phyloP scores from a whole-genome alignment of 30 jellyfish, hydroid and myxozoan species.

The Nemopilema nomurai region DNA sequence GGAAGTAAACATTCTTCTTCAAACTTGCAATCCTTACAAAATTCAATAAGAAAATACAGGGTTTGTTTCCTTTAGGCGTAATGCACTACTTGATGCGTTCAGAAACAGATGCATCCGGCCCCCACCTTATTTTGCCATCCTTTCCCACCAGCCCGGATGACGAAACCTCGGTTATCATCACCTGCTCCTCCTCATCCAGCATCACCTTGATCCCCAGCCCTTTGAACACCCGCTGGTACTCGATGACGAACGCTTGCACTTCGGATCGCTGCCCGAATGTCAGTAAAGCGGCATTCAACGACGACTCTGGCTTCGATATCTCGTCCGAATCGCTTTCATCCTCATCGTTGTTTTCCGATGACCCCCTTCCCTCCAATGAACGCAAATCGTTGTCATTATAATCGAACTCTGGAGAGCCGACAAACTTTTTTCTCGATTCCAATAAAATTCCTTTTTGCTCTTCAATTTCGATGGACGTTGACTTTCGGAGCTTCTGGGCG shows the following conservation, averaged over 20 bases:
- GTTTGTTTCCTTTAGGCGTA: neutral
- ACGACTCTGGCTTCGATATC: conserved; percentile 1
- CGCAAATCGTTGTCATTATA: conserved; percentile 17
- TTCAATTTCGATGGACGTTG: conserved; percentile 33
- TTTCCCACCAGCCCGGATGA: conserved; percentile 79
- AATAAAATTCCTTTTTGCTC: conserved; percentile 21
- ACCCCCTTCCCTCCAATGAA: neutral
- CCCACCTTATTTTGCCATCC: conserved; percentile 84
- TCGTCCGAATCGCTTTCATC: conserved; percentile 42
- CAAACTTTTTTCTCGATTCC: neutral
- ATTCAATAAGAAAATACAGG: too few species aligned
- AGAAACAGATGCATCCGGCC: neutral
- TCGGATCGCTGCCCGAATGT: conserved; percentile 74
- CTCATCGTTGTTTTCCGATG: conserved; percentile 27
- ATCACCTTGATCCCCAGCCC: conserved; percentile 90
- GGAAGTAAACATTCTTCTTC: too few species aligned
- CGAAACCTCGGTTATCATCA: conserved; percentile 73
- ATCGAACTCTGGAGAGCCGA: neutral
- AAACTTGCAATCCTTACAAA: too few species aligned
- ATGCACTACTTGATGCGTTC: neutral
- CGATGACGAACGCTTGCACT: conserved; percentile 84
- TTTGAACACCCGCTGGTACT: conserved; percentile 71
- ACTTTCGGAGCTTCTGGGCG: conserved; percentile 15
- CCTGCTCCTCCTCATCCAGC: conserved; percentile 91
- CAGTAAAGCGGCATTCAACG: conserved; percentile 41